phyloP scores from a whole-genome alignment of 2,888 invertebrate species.

The Apomyelois bistriatella region DNA sequence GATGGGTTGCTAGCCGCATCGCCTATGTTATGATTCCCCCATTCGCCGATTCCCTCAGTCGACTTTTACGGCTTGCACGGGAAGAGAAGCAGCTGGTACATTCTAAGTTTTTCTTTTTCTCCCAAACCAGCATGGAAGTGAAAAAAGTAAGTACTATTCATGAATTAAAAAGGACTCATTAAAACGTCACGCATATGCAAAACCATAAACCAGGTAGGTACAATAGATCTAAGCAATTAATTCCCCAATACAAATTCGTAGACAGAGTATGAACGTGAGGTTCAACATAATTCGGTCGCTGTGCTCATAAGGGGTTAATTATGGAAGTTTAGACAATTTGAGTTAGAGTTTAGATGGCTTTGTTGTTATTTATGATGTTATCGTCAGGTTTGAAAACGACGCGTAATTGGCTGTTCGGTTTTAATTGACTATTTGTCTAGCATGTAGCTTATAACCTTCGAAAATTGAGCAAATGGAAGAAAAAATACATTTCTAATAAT shows the following conservation, averaged over 20 bases:
- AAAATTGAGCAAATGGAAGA: too few species aligned
- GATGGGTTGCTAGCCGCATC: too few species aligned
- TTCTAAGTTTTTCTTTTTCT: too few species aligned
- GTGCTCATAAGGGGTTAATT: not conserved
- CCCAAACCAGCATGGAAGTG: too few species aligned
- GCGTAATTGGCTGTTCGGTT: not conserved
- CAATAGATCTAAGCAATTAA: not conserved
- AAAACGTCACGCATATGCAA: not conserved
- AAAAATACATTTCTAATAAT: too few species aligned
- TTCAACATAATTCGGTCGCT: not conserved
- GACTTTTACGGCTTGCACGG: too few species aligned
- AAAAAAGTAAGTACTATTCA: too few species aligned
- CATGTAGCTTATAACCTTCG: too few species aligned
- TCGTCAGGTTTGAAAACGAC: not conserved
- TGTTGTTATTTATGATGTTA: not conserved
- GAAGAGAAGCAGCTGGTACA: too few species aligned
- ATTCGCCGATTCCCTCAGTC: too few species aligned
- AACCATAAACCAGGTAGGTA: not conserved
- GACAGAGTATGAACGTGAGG: not conserved
- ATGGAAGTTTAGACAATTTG: not conserved
- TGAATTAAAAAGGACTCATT: too few species aligned
- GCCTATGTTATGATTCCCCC: too few species aligned
- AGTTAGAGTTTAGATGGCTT: not conserved
- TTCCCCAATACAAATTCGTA: not conserved
- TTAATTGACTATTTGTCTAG: not conserved